A percentile compares a stretch with the other conserved stretches of the same genome.
phyloP scores from a whole-genome alignment of 2,888 invertebrate species.

The Cosmorhoe ocellata region DNA sequence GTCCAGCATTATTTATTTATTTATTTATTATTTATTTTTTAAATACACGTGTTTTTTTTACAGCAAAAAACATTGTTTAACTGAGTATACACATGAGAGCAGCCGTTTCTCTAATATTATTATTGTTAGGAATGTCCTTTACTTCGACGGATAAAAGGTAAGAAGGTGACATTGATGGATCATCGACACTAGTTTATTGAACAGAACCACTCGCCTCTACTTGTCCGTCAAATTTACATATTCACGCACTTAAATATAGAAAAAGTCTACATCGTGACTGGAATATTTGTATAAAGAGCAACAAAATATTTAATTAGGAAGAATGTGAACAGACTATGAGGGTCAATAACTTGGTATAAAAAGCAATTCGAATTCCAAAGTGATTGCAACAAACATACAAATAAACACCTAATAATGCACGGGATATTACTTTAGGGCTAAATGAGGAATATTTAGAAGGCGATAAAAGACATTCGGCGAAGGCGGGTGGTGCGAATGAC shows the following conservation, averaged over 20 bases:
- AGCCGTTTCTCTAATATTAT: too few relatives aligned
- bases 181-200: conserved; percentile 49
- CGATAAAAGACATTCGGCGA: conserved; percentile 43
- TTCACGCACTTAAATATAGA: conserved; percentile 43
- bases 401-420: conserved; percentile 30
- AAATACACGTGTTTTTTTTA: too few relatives aligned
- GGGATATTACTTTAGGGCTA: conserved; percentile 28
- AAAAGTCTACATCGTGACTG: conserved; percentile 42
- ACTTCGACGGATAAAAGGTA: conserved; percentile 39
- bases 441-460: conserved; percentile 45
- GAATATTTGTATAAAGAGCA: conserved; percentile 27
- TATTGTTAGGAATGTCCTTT: conserved; percentile 28
- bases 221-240: conserved; percentile 51
- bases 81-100: too few relatives aligned
- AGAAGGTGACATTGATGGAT: conserved; percentile 62
- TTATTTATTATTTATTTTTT: too few relatives aligned
- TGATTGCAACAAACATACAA: conserved; percentile 17
- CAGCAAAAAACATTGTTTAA: too few relatives aligned
- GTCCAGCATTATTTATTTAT: too few relatives aligned
- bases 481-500: conserved; percentile 44
- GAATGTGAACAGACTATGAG: neutral
- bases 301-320: conserved; percentile 6
- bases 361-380: conserved; percentile 14
- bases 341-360: conserved; percentile 7
- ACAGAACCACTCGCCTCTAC: conserved; percentile 41